Evolutionary conservation across 1,140 invertebrate species (phyloP), one percentile per base, ranked within the genome.

Genomic region (Atta cephalotes): DNA sequence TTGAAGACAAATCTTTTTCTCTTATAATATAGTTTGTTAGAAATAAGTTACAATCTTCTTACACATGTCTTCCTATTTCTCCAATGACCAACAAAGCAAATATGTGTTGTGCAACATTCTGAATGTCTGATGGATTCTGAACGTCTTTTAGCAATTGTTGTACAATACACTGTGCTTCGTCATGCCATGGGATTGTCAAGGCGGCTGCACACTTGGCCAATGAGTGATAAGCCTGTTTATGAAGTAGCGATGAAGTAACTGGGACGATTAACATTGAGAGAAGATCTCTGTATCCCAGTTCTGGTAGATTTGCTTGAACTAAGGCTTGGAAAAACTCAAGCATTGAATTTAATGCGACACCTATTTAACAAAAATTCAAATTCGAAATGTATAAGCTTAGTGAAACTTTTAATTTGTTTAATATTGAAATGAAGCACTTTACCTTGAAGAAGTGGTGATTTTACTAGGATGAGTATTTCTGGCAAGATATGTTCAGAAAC

Each of bases 131-230:
- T 79, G 96, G 96, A 86, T 96, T 96, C 91, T 98, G 96, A 18
- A 99, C 96, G 93, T 99, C 98, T 71, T 97, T 96, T 53, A 99
- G 96, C 94, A 99, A 98, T 87, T 98, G 97, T 78, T 97, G 97
- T 25, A 99, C 98, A 74, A 99, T 97, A n/a, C 96, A 96, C 31
- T 97, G 95, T 35, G 97, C 97, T 92, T 97, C 97, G 82, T 96
- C 95, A 12, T 96, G 96, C 93, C 96, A 97, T 90, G 96, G 97
- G 49, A 98, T 97, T 12, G 98, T 98, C 45, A 99, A 96, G 0
- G 98, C 98, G 12, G 98, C 98, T 60, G 99, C 98, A 95, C 98
- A 99, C 95, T 99, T 99, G 0, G 99, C 99, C 86, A 99, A 96
- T 9, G 98, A 98, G 94, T 98, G 98, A 94, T 97, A 98, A 35